Percentiles rank a stretch among this genome's conserved stretches.
Conservation (phyloP, 92 coral and sea anemone genomes). For the Ricordea florida region DNA sequence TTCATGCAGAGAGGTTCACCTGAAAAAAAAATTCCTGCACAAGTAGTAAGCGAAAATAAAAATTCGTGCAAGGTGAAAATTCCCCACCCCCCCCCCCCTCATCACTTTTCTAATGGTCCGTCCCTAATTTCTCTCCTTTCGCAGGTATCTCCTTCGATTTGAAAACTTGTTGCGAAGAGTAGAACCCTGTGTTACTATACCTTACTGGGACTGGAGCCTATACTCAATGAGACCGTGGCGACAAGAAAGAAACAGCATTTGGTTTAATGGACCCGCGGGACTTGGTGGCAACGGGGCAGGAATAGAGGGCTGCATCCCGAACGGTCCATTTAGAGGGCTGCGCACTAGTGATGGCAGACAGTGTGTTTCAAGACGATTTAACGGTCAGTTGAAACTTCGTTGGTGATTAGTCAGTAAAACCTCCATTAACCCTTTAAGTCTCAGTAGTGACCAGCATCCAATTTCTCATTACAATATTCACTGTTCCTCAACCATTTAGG, state of each 20-base stretch:
- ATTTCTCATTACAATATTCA: too few species aligned
- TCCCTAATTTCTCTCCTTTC: too few species aligned
- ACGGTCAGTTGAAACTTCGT: neutral
- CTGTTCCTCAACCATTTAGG: too few species aligned
- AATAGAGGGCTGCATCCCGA: neutral
- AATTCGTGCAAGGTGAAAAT: too few species aligned
- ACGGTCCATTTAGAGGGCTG: neutral
- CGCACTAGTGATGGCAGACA: neutral
- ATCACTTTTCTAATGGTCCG: too few species aligned
- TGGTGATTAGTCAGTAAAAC: too few species aligned
- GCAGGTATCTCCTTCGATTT: slow-evolving; percentile 7
- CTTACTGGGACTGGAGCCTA: slow-evolving; percentile 51
- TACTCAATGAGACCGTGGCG: slow-evolving; percentile 5
- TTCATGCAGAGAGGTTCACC: too few species aligned
- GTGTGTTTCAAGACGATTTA: neutral
- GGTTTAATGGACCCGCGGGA: slow-evolving; percentile 15
- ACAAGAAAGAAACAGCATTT: neutral
- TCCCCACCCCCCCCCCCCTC: too few species aligned
- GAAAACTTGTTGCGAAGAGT: slow-evolving; percentile 16
- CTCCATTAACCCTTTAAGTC: too few species aligned
- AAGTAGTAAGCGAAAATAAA: too few species aligned
- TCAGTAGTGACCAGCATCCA: too few species aligned
- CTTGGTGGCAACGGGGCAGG: slow-evolving; percentile 34
- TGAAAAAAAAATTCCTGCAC: too few species aligned
- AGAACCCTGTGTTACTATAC: slow-evolving; percentile 35